phyloP scores from a whole-genome alignment of 2,113 vertebrate species.

The Enhydra lutris region DNA sequence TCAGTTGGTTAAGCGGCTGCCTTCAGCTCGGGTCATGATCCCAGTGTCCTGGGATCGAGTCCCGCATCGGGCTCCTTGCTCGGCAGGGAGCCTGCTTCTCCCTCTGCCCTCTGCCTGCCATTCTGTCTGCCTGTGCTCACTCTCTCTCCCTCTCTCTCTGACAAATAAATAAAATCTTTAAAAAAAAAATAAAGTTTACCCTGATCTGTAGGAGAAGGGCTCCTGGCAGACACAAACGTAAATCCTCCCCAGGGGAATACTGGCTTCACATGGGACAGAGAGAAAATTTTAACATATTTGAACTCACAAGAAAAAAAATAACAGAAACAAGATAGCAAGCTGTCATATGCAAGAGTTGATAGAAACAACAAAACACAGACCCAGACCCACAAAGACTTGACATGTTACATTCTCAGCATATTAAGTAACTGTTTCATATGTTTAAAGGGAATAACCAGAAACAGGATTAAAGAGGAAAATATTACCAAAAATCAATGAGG shows the following conservation, averaged over 20 bases:
- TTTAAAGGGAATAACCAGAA: background rate
- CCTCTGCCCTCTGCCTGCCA: too few relatives aligned
- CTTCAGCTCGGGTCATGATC: too few relatives aligned
- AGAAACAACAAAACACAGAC: conserved; percentile 1
- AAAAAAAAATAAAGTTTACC: background rate
- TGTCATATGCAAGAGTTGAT: background rate
- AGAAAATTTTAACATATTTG: conserved; percentile 1
- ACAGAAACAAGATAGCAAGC: background rate
- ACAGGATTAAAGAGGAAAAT: background rate
- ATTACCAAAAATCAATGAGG: background rate
- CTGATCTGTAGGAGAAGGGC: background rate
- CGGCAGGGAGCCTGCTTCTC: too few relatives aligned
- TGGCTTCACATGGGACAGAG: background rate
- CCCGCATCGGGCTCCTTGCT: too few relatives aligned
- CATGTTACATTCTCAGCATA: background rate
- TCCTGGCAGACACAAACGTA: conserved; percentile 3
- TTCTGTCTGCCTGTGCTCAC: too few relatives aligned
- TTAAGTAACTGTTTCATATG: background rate
- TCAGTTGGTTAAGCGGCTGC: too few relatives aligned
- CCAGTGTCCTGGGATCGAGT: too few relatives aligned
- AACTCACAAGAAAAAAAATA: background rate
- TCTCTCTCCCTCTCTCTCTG: too few relatives aligned
- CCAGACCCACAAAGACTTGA: background rate
- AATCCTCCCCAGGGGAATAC: background rate
- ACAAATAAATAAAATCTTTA: too few relatives aligned